phyloP scores from a whole-genome alignment of 2,888 invertebrate species.

The Noctua janthe region DNA sequence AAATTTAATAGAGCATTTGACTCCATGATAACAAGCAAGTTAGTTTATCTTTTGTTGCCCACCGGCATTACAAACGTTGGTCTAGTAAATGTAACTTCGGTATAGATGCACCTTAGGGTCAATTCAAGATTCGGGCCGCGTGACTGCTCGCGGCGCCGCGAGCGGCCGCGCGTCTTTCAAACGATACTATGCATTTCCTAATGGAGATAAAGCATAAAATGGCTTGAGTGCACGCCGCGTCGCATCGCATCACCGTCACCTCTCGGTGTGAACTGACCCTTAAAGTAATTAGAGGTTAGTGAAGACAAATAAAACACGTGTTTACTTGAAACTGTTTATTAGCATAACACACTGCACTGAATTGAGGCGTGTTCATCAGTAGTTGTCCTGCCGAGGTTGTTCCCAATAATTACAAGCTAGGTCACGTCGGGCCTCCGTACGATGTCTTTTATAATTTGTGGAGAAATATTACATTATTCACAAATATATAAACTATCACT shows the following conservation, averaged over 20 bases:
- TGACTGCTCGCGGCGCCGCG: no score
- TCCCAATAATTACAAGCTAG: constrained; percentile 61
- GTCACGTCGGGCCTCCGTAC: constrained; percentile 52
- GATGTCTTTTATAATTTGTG: constrained; percentile 56
- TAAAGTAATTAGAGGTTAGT: neutral
- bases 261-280: no score
- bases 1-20: neutral
- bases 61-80: neutral
- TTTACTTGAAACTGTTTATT: constrained; percentile 65
- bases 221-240: no score
- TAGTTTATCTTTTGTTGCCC: neutral
- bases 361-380: constrained; percentile 57
- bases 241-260: no score
- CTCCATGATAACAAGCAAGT: neutral
- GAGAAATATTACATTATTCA: constrained; percentile 65
- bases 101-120: neutral
- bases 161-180: no score
- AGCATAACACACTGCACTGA: constrained; percentile 69
- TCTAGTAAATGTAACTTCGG: neutral
- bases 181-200: no score
- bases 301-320: constrained; percentile 57
- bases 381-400: constrained; percentile 57
- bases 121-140: no score
- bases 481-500: constrained; percentile 64
- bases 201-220: no score